A percentile compares a stretch with the other conserved stretches of the same genome.
Conservation (phyloP, 2,888 invertebrate genomes). For the Pyrochroa serraticornis region DNA sequence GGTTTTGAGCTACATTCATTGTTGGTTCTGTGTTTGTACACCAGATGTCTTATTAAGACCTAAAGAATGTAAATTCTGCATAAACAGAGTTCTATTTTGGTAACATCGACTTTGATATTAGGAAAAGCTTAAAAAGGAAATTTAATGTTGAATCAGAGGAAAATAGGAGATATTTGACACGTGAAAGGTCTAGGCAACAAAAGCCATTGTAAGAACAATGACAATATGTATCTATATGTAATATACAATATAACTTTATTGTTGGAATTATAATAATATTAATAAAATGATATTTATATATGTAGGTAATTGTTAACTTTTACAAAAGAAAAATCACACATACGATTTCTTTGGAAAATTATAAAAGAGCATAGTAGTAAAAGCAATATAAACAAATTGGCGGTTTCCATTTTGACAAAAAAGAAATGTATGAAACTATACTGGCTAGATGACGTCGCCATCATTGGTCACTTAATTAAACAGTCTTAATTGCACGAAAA, state of each 20-base stretch:
- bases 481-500: constrained; percentile 59
- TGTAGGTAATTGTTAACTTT: constrained; percentile 43
- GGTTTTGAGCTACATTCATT: too few relatives aligned
- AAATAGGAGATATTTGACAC: background rate
- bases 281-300: constrained; percentile 52
- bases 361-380: constrained; percentile 22
- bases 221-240: constrained; percentile 13
- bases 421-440: constrained; percentile 25
- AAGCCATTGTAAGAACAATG: background rate
- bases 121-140: too few relatives aligned
- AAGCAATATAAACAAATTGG: constrained; percentile 25
- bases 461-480: constrained; percentile 34
- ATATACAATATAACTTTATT: constrained; percentile 50
- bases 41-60: too few relatives aligned
- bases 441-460: constrained; percentile 26
- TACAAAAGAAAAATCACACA: constrained; percentile 56
- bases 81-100: too few relatives aligned
- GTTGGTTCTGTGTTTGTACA: too few relatives aligned
- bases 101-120: too few relatives aligned
- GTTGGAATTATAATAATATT: constrained; percentile 49
- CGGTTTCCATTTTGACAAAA: constrained; percentile 9
- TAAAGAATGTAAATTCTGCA: too few relatives aligned
- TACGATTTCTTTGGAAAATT: constrained; percentile 58
- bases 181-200: constrained; percentile 7
- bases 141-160: too few relatives aligned